A percentile compares a stretch with the other conserved stretches of the same genome.
Conservation (phyloP, 2,888 invertebrate genomes). For the Dinocampus coccinellae region DNA sequence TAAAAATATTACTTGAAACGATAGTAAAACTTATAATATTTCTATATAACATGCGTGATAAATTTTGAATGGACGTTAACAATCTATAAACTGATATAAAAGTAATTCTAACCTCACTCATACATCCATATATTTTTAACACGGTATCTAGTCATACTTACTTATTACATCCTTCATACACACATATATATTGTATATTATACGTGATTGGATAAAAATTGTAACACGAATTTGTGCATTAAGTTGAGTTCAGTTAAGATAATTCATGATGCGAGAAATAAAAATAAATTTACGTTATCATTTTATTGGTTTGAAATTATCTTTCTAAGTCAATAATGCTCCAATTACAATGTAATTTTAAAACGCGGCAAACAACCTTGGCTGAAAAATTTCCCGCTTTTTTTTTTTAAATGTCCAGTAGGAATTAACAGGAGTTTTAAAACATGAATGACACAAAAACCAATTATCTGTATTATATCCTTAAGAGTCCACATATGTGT, state of each 20-base stretch:
- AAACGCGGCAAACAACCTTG: background rate
- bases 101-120: constrained; percentile 7
- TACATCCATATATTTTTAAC: no score
- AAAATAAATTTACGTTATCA: no score
- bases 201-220: no score
- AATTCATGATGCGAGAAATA: no score
- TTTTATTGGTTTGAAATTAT: no score
- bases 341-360: no score
- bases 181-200: no score
- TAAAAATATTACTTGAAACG: constrained; percentile 5
- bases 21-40: constrained; percentile 2
- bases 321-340: no score
- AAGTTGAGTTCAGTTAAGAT: no score
- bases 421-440: background rate
- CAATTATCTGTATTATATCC: background rate
- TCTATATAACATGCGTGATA: background rate
- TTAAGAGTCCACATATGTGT: background rate
- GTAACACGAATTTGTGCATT: no score
- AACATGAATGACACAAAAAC: background rate
- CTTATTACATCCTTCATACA: no score
- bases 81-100: background rate
- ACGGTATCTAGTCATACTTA: no score
- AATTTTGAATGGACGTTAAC: background rate
- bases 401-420: background rate
- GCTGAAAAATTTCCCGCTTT: background rate